Evolutionary conservation across 2,113 vertebrate genomes (phyloP).

Genomic region (Pungitius pungitius): DNA sequence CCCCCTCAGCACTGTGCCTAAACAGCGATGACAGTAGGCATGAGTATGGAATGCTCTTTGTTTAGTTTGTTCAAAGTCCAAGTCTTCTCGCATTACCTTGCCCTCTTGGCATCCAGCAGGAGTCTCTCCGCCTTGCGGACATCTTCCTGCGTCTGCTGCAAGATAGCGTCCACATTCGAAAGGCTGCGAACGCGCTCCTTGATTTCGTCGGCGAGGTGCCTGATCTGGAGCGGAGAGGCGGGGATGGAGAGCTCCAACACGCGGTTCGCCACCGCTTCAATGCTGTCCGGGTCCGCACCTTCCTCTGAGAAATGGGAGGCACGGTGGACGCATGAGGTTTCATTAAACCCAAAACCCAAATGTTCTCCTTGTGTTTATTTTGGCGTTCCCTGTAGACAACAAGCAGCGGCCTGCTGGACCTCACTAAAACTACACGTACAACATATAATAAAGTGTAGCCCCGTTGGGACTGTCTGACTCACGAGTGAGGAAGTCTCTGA

Average conservation of each 20-base stretch:
- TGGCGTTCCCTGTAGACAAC: neutral
- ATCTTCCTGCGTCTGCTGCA: constrained; percentile 87
- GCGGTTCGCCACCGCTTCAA: constrained; percentile 89
- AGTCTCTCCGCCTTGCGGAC: constrained; percentile 88
- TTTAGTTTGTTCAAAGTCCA: neutral
- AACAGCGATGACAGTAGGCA: neutral
- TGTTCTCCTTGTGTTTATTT: neutral
- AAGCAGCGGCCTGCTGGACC: neutral
- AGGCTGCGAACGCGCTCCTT: constrained; percentile 90
- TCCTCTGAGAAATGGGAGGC: constrained; percentile 83
- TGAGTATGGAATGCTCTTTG: neutral
- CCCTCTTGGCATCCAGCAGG: constrained; percentile 88
- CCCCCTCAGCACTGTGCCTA: constrained; percentile 87
- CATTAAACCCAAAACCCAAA: neutral
- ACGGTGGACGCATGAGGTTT: neutral
- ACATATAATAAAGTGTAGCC: neutral
- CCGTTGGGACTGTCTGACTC: constrained; percentile 69
- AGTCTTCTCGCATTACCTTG: constrained; percentile 77
- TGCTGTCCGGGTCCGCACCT: constrained; percentile 95
- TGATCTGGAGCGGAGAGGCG: constrained; percentile 90
- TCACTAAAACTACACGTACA: neutral
- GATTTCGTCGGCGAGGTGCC: constrained; percentile 89
- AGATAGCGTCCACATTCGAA: constrained; percentile 91
- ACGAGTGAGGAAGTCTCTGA: constrained; percentile 96
- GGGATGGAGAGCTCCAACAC: constrained; percentile 95